These are phyloP conservation scores for Ophonus ardosiacus DNA, from an alignment of 2,888 invertebrate species.

Conservation along the genomic window DNA sequence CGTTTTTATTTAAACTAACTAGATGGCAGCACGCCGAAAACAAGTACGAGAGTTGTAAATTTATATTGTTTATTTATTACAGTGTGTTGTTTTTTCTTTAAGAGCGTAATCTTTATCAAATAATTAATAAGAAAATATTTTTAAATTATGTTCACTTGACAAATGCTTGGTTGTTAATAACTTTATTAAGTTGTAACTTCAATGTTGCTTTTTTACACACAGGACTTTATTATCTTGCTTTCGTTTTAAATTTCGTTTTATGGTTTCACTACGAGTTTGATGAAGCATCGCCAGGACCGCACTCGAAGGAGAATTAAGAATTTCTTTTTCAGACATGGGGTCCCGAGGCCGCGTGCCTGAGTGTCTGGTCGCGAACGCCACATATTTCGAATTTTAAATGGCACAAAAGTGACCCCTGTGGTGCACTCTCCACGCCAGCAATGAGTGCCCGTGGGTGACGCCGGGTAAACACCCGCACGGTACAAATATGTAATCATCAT, in stretches of 20 bases:
- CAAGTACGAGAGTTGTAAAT: slow-evolving; percentile 55
- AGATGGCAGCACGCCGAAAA: slow-evolving; percentile 46
- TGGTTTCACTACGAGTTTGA: slow-evolving; percentile 43
- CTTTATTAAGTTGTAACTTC: slow-evolving; percentile 61
- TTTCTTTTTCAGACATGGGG: too few relatives aligned
- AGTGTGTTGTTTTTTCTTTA: slow-evolving; percentile 32
- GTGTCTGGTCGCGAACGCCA: too few relatives aligned
- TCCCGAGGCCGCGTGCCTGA: too few relatives aligned
- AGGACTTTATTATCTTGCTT: slow-evolving; percentile 38
- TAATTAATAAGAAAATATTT: slow-evolving; percentile 61
- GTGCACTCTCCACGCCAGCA: too few relatives aligned
- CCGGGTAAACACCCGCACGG: too few relatives aligned
- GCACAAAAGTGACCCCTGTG: too few relatives aligned
- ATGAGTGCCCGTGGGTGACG: too few relatives aligned
- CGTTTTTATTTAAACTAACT: slow-evolving; percentile 59
- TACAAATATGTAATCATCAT: too few relatives aligned
- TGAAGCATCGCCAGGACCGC: slow-evolving; percentile 10
- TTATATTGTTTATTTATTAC: slow-evolving; percentile 60
- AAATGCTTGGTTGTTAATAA: slow-evolving; percentile 57
- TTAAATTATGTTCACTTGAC: slow-evolving; percentile 50
- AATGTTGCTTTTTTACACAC: slow-evolving; percentile 41
- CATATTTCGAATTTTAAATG: too few relatives aligned
- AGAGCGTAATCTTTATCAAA: slow-evolving; percentile 57
- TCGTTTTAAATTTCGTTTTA: slow-evolving; percentile 53
- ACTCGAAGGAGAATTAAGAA: not conserved